Evolutionary conservation across 2,113 vertebrate species (phyloP).

Genomic region (Mixornis gularis): DNA sequence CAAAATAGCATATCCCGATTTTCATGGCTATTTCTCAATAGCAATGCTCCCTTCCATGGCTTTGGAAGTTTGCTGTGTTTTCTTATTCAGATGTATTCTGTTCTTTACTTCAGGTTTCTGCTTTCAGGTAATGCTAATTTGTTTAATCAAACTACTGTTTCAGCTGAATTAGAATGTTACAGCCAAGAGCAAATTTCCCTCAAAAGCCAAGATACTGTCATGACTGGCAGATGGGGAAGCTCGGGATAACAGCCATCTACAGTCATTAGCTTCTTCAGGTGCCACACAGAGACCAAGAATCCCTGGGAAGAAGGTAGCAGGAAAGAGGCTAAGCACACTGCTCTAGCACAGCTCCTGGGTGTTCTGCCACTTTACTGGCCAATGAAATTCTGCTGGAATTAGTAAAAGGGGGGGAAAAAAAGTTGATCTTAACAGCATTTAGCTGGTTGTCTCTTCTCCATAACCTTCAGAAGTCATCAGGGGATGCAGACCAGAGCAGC

Average conservation of each 20-base stretch:
- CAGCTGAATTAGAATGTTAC: not conserved
- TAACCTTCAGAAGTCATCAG: not conserved
- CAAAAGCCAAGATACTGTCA: not conserved
- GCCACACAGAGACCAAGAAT: not conserved
- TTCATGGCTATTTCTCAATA: not conserved
- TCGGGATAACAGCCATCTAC: not conserved
- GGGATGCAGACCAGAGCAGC: not conserved
- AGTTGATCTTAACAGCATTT: not conserved
- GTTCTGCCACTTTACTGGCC: accelerated
- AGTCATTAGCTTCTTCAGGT: not conserved
- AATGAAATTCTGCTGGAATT: not conserved
- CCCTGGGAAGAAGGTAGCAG: accelerated
- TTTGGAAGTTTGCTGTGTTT: not conserved
- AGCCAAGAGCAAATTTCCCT: not conserved
- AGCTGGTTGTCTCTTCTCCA: not conserved
- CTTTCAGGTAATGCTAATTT: not conserved
- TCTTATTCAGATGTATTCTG: not conserved
- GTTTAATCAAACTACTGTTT: not conserved
- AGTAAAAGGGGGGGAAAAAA: not conserved
- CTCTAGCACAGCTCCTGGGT: not conserved
- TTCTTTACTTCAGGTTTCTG: not conserved
- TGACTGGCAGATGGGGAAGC: not conserved
- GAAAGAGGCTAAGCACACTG: not conserved
- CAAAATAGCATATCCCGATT: not conserved
- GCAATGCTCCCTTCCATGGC: not conserved